phyloP scores from a whole-genome alignment of 1,140 invertebrate genomes.

The Brachionus sp. region DNA sequence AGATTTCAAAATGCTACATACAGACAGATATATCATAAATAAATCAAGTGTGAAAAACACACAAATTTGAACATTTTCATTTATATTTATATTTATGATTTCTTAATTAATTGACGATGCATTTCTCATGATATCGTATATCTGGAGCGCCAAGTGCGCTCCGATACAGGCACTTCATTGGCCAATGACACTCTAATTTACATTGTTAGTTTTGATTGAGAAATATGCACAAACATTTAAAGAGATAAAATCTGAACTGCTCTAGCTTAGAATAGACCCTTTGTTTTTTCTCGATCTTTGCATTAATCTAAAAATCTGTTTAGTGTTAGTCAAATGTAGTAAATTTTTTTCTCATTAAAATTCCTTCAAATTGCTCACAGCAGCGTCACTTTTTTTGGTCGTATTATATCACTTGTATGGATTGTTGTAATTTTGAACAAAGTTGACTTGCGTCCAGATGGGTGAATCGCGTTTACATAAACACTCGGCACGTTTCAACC shows the following conservation, averaged over 20 bases:
- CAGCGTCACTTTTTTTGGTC: too few relatives aligned
- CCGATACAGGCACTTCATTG: not conserved
- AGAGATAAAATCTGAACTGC: not conserved
- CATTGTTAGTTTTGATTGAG: not conserved
- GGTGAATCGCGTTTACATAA: not conserved
- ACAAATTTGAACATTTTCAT: conserved; percentile 19
- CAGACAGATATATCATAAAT: conserved; percentile 9
- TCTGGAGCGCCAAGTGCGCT: not conserved
- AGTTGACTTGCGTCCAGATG: not conserved
- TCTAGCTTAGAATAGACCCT: conserved; percentile 15
- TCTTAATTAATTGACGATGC: conserved; percentile 33
- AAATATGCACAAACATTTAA: not conserved
- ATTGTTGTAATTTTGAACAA: not conserved
- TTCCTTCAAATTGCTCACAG: not conserved
- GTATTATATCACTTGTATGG: not conserved
- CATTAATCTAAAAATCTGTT: not conserved
- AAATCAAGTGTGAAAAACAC: conserved; percentile 44
- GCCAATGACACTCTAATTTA: not conserved
- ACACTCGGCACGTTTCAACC: not conserved
- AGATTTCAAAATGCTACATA: not conserved
- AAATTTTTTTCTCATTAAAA: not conserved
- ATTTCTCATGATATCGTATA: conserved; percentile 25
- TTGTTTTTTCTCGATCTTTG: not conserved
- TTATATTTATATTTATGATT: not conserved
- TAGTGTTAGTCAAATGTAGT: not conserved